Evolutionary conservation across 2,113 vertebrate genomes (phyloP).

Genomic region (Colistium nudipinnis): DNA sequence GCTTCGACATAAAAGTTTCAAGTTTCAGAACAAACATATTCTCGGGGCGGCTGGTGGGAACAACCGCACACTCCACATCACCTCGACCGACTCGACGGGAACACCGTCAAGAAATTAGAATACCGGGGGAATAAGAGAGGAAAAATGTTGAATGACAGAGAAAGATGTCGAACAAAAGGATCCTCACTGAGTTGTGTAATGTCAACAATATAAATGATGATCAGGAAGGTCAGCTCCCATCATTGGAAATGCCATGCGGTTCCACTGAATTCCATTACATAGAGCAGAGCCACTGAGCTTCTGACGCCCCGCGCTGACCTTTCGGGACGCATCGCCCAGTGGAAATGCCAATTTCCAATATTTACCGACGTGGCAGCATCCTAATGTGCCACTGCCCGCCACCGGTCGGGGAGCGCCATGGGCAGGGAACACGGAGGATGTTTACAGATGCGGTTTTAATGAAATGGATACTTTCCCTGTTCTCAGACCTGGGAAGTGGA

Average conservation of each 20-base stretch:
- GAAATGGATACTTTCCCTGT: slow-evolving; percentile 13
- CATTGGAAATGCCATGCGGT: slow-evolving; percentile 76
- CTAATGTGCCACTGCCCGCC: slow-evolving; percentile 52
- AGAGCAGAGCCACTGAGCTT: slow-evolving; percentile 48
- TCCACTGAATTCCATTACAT: slow-evolving; percentile 71
- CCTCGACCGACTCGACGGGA: too few relatives aligned
- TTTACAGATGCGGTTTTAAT: slow-evolving; percentile 19
- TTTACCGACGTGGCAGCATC: slow-evolving; percentile 72
- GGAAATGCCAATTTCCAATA: slow-evolving; percentile 79
- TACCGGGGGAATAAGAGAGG: too few relatives aligned
- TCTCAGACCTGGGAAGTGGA: background rate
- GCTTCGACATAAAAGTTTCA: background rate
- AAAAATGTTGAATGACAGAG: slow-evolving; percentile 32
- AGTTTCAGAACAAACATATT: too few relatives aligned
- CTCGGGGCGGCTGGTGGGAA: too few relatives aligned
- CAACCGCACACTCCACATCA: too few relatives aligned
- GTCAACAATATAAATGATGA: slow-evolving; percentile 70
- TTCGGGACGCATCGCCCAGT: slow-evolving; percentile 73
- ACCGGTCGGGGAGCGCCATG: slow-evolving; percentile 37
- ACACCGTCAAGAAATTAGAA: too few relatives aligned
- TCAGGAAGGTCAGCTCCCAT: slow-evolving; percentile 72
- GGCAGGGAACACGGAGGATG: slow-evolving; percentile 1
- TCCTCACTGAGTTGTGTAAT: slow-evolving; percentile 52
- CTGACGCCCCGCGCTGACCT: slow-evolving; percentile 74
- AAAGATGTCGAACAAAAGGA: slow-evolving; percentile 51